Percentiles rank a stretch among this genome's conserved stretches.
phyloP scores from a whole-genome alignment of 37 sponge, comb jelly and placozoan genomes.

The Halichondria panicea region DNA sequence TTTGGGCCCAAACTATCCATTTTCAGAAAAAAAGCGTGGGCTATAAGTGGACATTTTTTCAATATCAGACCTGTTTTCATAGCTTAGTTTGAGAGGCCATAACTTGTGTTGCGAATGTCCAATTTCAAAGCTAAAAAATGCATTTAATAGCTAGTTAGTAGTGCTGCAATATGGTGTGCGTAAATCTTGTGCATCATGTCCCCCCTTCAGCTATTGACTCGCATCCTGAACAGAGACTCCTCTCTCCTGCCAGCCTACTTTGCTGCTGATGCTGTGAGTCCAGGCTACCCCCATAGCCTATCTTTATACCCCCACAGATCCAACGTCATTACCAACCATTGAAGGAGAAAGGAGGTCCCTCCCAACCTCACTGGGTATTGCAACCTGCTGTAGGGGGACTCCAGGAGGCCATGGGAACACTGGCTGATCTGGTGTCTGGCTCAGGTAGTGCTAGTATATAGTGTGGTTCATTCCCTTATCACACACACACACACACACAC shows the following conservation, averaged over 20 bases:
- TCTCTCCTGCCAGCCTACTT: slow-evolving; percentile 83
- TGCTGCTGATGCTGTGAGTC: slow-evolving; percentile 73
- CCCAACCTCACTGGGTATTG: slow-evolving; percentile 67
- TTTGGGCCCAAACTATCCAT: too few relatives aligned
- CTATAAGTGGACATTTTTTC: too few relatives aligned
- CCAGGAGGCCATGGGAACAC: slow-evolving; percentile 28
- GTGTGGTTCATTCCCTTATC: neutral
- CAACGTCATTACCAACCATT: slow-evolving; percentile 46
- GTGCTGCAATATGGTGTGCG: neutral
- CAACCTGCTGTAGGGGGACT: slow-evolving; percentile 32
- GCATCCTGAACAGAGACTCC: slow-evolving; percentile 77
- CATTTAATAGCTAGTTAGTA: too few relatives aligned
- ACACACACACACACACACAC: neutral
- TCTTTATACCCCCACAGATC: slow-evolving; percentile 13
- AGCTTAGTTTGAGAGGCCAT: neutral
- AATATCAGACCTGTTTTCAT: neutral
- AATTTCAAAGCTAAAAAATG: too few relatives aligned
- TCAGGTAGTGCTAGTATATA: slow-evolving; percentile 6
- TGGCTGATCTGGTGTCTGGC: slow-evolving; percentile 61
- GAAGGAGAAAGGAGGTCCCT: slow-evolving; percentile 21
- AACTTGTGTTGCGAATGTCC: too few relatives aligned
- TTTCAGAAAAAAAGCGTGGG: too few relatives aligned
- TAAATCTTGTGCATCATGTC: neutral
- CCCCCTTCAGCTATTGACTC: slow-evolving; percentile 51
- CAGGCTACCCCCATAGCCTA: neutral